Base-by-base conservation (phyloP, 2,113 vertebrate species). In the Cyanoderma ruficeps region DNA sequence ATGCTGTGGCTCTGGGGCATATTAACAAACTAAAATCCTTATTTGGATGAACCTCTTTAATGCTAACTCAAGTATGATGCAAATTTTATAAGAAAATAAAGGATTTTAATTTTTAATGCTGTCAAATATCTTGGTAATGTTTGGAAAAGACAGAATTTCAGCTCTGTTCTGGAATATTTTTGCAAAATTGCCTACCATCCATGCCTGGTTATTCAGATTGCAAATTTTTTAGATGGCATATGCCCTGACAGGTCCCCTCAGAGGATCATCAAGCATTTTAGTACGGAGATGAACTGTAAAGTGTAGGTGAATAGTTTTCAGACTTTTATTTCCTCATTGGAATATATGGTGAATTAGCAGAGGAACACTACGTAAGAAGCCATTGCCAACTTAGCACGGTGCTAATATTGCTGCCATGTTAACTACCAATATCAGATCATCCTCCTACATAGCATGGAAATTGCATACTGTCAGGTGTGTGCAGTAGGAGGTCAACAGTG, bases 81-180 rank as follows among this genome's bases (percentile, higher is more conserved):
- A 92, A 90, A 89, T 87, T 84, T 69, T 84, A 9, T 92, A 75
- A 77, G 64, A 86, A 91, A 89, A 90, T 56, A 91, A 90, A 57
- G 37, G 61, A 90, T 92, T 94, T 77, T 87, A 86, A 79, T 94
- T 92, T 90, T 89, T 95, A 96, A 87, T 79, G 72, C 65, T 90
- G 56, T 90, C 89, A 82, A 33, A 35, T 47, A 67, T 49, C 69
- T 76, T 87, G 52, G n/a, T 83, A 83, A 37, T 15, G 20, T 88
- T 87, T 3, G 7, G 52, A 44, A 74, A 88, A 83, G 83, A 69
- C 56, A 56, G 44, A 67, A 85, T 95, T 95, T 89, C 68, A 76
- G n/a, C 53, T 33, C 27, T 28, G 16, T 79, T 91, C 22, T 77
- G 71, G 82, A 96, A 91, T 93, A 88, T 77, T 85, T 90, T 69